Evolutionary conservation across 2,797 vertebrate genomes (phyloP).

Genomic region (Poeciliopsis infans): DNA sequence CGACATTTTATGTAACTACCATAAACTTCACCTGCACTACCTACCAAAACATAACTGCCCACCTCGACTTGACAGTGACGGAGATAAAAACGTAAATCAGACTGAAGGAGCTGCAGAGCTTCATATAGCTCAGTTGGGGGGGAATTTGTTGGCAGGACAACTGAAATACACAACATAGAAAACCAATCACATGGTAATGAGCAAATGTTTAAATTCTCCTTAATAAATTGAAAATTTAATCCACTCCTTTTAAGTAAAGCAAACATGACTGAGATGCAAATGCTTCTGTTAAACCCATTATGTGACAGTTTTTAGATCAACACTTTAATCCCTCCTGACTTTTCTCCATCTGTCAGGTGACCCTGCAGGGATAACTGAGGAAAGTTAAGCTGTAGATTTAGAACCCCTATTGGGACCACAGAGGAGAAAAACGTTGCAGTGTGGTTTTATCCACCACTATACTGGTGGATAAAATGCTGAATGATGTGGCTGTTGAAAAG

Average conservation of each 20-base stretch:
- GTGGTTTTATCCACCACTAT: background rate
- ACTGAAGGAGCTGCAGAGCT: background rate
- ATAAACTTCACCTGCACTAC: background rate
- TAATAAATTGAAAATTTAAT: background rate
- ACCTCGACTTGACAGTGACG: background rate
- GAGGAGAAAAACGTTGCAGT: background rate
- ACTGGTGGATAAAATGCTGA: background rate
- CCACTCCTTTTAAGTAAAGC: background rate
- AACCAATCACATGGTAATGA: background rate
- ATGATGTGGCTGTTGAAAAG: background rate
- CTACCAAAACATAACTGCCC: background rate
- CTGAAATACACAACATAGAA: background rate
- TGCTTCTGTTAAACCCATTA: background rate
- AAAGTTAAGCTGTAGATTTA: conserved; percentile 4
- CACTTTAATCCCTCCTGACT: conserved; percentile 7
- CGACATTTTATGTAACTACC: background rate
- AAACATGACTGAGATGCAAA: background rate
- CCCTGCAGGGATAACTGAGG: background rate
- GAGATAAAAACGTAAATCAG: background rate
- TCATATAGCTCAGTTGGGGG: background rate
- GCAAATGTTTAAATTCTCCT: background rate
- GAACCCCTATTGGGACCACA: background rate
- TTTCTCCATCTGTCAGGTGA: background rate
- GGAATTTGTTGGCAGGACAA: background rate
- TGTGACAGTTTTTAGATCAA: background rate